Evolutionary conservation across 2,888 invertebrate genomes (phyloP).

Genomic region (Clitarchus hookeri): DNA sequence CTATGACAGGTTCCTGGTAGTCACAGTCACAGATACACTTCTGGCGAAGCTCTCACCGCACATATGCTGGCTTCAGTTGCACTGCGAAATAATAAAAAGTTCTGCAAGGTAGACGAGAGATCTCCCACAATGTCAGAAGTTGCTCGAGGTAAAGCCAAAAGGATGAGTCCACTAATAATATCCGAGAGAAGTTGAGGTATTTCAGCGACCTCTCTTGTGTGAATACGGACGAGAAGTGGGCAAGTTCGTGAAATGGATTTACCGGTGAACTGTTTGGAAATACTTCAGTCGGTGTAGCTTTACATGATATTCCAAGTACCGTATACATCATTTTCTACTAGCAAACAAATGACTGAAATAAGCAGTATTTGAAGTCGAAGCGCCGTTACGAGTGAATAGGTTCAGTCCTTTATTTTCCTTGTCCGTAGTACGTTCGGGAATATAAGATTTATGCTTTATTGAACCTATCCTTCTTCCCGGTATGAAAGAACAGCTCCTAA

Average conservation of each 20-base stretch:
- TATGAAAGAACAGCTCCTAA: neutral
- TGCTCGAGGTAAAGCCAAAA: neutral
- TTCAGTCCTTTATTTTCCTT: neutral
- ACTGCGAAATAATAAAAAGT: neutral
- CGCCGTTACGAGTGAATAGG: neutral
- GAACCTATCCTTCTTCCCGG: constrained; percentile 14
- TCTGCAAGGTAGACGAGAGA: neutral
- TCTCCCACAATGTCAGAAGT: neutral
- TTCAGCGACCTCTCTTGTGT: neutral
- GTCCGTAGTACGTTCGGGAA: neutral
- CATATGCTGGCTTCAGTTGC: neutral
- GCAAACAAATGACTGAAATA: constrained; percentile 14
- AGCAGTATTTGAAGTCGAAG: neutral
- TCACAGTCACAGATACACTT: neutral
- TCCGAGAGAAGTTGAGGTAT: neutral
- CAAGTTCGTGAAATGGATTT: neutral
- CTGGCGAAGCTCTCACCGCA: neutral
- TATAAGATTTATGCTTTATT: constrained; percentile 14
- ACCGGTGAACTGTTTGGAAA: neutral
- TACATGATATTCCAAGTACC: constrained; percentile 6
- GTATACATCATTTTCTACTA: constrained; percentile 14
- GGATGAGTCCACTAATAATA: neutral
- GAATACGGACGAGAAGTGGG: neutral
- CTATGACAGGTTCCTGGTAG: too few relatives aligned
- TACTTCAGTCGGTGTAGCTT: neutral